Evolutionary conservation across 2,113 vertebrate species (phyloP).

Genomic region (Paraplagusia blochii): DNA sequence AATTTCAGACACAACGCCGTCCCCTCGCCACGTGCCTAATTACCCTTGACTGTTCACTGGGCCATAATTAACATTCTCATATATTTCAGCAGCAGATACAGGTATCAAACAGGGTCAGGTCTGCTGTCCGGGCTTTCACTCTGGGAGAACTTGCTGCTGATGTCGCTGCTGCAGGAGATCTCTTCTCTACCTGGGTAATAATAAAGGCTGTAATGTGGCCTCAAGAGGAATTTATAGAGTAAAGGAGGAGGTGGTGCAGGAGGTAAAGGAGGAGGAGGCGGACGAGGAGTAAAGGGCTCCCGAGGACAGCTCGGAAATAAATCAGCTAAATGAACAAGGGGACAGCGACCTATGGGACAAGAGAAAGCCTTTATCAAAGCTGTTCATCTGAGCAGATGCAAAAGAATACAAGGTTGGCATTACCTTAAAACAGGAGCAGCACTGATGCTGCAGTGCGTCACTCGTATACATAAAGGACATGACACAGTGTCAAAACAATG

Average conservation of each 20-base stretch:
- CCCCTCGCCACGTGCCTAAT: conserved; percentile 57
- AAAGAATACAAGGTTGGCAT: no score
- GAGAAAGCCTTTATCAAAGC: no score
- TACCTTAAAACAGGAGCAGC: no score
- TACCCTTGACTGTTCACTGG: conserved; percentile 56
- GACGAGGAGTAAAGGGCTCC: conserved; percentile 3
- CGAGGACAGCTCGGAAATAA: conserved; percentile 29
- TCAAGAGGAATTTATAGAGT: conserved; percentile 31
- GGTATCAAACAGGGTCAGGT: conserved; percentile 40
- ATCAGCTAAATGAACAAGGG: conserved; percentile 22
- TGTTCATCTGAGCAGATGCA: no score
- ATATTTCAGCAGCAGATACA: conserved; percentile 31
- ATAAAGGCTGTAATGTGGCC: conserved; percentile 45
- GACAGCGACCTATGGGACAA: not conserved
- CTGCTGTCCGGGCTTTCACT: conserved; percentile 31
- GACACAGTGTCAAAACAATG: no score
- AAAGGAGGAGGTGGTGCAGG: not conserved
- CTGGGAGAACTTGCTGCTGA: not conserved
- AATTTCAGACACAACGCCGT: conserved; percentile 36
- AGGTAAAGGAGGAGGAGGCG: not conserved
- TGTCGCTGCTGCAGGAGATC: conserved; percentile 14
- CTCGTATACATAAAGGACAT: no score
- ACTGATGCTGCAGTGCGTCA: no score
- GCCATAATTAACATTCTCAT: conserved; percentile 56
- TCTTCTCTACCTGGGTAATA: conserved; percentile 33